Evolutionary conservation across 2,888 invertebrate genomes (phyloP), one percentile per base, ranked within the genome.

Genomic region (Harmothoe impar): DNA sequence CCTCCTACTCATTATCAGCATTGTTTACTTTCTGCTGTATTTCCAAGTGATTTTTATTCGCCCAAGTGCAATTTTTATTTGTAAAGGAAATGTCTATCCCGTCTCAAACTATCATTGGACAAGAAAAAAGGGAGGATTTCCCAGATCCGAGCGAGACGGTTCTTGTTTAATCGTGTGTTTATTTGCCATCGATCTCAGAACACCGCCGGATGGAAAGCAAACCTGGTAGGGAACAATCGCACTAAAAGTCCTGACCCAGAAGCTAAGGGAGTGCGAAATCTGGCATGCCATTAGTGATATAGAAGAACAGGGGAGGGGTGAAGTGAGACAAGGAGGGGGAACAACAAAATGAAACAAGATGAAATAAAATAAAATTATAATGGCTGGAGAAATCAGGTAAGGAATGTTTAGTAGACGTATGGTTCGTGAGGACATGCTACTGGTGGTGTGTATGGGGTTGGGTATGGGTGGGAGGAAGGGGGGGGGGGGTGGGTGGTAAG

Each of bases 131-230:
- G 15, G 3, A n/a, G 15, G 20, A 29, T 72, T 72, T 25, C 31
- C 29, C 72, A 29, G 25, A 29, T 72, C 29, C 72, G 25, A 62
- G 62, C 20, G 20, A 20, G 23, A n/a, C 62, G n/a, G 62, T 62
- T 29, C 72, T 29, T 35, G 81, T 81, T 81, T 81, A 81, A 81
- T 81, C 81, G 81, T 43, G 1, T 81, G 81, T 81, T 81, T 81
- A 81, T 81, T 43, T 35, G 15, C 35, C 43, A 81, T 81, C 43
- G 81, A 81, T 81, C 81, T n/a, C 0, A 81, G 81, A 72, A 29
- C 29, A 62, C 62, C 62, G 0, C 62, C 0, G 3, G 62, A 20
- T 62, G 29, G 29, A 3, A 72, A 72, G 15, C 31, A 72, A 72
- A 29, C 31, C 72, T 72, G 72, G 31, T 72, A 15, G 62, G 3